Evolutionary conservation across 2,888 invertebrate genomes (phyloP).

Genomic region (Apodemia mormo): DNA sequence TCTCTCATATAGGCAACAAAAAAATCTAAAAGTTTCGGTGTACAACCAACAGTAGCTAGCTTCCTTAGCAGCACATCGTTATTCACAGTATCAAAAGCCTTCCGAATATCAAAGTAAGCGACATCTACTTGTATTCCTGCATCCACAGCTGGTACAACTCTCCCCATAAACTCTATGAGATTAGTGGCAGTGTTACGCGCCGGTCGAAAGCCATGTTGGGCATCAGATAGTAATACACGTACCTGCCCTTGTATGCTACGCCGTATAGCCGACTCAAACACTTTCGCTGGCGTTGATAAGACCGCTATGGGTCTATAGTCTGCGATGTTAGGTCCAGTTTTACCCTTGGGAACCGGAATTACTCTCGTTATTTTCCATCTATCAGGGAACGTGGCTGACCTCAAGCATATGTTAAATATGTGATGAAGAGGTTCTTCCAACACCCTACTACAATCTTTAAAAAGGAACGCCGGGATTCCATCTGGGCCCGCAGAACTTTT

Average conservation of each 20-base stretch:
- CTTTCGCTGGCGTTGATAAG: background rate
- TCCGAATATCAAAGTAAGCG: slow-evolving; percentile 26
- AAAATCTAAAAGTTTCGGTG: background rate
- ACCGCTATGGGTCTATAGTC: background rate
- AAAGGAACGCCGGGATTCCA: too few relatives aligned
- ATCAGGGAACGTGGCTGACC: too few relatives aligned
- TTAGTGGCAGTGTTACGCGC: background rate
- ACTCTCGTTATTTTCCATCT: too few relatives aligned
- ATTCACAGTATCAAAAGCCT: slow-evolving; percentile 20
- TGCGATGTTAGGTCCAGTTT: too few relatives aligned
- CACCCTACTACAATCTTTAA: too few relatives aligned
- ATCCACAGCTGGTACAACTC: slow-evolving; percentile 1
- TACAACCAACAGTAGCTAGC: slow-evolving; percentile 1
- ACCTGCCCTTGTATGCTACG: background rate
- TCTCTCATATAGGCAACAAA: background rate
- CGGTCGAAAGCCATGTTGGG: background rate
- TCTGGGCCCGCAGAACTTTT: too few relatives aligned
- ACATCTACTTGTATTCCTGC: slow-evolving; percentile 19
- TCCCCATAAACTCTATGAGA: background rate
- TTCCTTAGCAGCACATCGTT: slow-evolving; percentile 19
- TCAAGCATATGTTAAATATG: too few relatives aligned
- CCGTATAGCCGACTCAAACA: background rate
- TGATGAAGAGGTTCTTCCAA: too few relatives aligned
- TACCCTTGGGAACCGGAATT: too few relatives aligned
- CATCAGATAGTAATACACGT: background rate